Base-by-base conservation (phyloP, 2,797 vertebrate genomes). In the Anabacerthia variegaticeps region DNA sequence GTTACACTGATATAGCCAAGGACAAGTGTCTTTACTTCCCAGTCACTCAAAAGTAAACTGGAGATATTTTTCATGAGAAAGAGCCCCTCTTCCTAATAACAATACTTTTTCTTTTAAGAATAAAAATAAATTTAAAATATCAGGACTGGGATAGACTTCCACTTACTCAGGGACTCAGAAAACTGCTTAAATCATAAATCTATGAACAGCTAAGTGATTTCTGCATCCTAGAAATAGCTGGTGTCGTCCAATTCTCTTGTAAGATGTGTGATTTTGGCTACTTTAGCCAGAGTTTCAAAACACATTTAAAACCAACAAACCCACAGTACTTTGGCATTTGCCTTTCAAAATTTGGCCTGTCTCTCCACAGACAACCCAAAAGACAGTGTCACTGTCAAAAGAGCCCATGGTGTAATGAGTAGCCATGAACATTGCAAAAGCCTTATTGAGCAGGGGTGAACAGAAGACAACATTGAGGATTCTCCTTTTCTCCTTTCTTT, bases 391-490 rank as follows among this genome's bases (percentile, higher is more conserved):
- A 23, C 18, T 15, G 18, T 37, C 34, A 26, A 21, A 77, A 74
- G 32, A 67, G 9, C 7, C 51, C 43, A 27, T 6, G 14, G 32
- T 48, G 12, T 43, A 55, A 55, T 6, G 21, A 74, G 49, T 22
- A 85, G 11, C 32, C 37, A 3, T 14, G 52, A 65, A 48, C 13
- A 11, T 34, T 68, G 46, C 14, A 12, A 67, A 87, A 80, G 12
- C 22, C 14, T 34, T 46, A 46, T 24, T 68, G 19, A 48, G 22
- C 20, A 55, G 14, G 22, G 6, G 6, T 62, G 32, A 92, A 58
- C 17, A 32, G 48, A 18, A 62, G n/a, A 26, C 18, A 26, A 9
- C 0, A 1, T 37, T 2, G 5, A 52, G 44, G 18, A 21, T 36
- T 10, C 3, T 24, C 2, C 21, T 67, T 55, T 71, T 20, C 21